Conservation (phyloP, 2,113 vertebrate species). For the mouse (Mus musculus) region GRCm39 chr2:127792501-127793000, state of each 20-base stretch:
- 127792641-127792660: background rate
- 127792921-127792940: background rate
- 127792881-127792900: conserved; percentile 13
- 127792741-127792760: background rate
- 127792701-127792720: background rate
- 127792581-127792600: background rate
- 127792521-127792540: background rate
- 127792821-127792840: background rate
- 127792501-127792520: background rate
- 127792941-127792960: background rate
- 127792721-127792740: background rate
- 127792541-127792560: background rate
- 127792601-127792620: background rate
- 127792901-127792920: background rate
- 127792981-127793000: background rate
- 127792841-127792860: background rate
- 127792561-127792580: background rate
- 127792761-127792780: conserved; percentile 12
- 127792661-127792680: background rate
- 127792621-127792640: background rate
- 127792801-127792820: background rate
- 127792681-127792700: background rate
- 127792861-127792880: background rate
- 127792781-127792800: background rate
- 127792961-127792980: background rate